Base-by-base conservation (phyloP, 1,140 invertebrate species). In the Ostrea edulis region DNA sequence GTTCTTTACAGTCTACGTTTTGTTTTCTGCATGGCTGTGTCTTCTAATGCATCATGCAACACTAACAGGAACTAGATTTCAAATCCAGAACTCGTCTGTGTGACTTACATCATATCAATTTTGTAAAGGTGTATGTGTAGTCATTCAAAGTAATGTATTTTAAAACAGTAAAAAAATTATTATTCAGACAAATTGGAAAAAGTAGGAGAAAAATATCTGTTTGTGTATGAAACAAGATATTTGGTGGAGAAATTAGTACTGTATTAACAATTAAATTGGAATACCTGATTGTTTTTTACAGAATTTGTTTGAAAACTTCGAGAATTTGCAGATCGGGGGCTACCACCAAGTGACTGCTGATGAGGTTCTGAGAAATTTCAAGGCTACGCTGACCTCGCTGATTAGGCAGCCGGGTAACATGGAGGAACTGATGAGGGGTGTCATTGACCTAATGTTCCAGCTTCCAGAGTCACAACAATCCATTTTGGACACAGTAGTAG, bases 331-430 rank as follows among this genome's bases (percentile, higher is more conserved):
- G 20, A 87, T 44, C 11, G 68, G 68, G 8, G 68, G 20, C 83
- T 90, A 54, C 14, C 51, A 4, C 89, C 86, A 9, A 22, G 68
- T 20, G 55, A 84, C 11, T 17, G 25, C 17, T 54, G 55, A 53
- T 29, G 62, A 88, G 35, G 84, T 92, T 7, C 53, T 91, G 7
- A 54, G 82, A 0, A 88, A 89, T 62, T 93, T 93, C 68, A 71
- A 84, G 0, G 82, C 81, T 14, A 91, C 88, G n/a, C 86, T 92
- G 68, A 65, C 87, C 62, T 89, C 89, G 35, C 88, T 93, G 68
- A 92, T 89, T 14, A 92, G 90, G 7, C 89, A 91, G 81, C 91
- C 91, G 0, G 92, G 91, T 2, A 92, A 92, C 81, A 86, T 93
- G 25, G 90, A 91, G 68, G 92, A 91, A 62, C 91, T 90, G 81